Evolutionary conservation across 2,888 invertebrate species (phyloP).

Genomic region (Dynastes maya): DNA sequence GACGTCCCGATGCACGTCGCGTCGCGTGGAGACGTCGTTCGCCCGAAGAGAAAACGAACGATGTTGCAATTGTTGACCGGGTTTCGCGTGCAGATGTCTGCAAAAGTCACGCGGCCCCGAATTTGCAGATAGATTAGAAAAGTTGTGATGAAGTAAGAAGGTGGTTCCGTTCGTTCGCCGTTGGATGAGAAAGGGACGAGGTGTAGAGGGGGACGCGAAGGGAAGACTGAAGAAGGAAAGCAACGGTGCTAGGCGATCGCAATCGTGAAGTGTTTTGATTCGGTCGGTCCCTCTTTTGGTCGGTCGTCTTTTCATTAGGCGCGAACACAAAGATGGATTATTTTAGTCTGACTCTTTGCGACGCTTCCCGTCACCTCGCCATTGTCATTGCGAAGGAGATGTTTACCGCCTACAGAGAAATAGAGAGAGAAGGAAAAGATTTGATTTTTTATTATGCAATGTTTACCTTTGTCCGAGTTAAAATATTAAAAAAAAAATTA

Average conservation of each 20-base stretch:
- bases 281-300: slow-evolving; percentile 13
- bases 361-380: background rate
- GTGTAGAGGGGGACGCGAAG: slow-evolving; percentile 32
- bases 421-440: no score
- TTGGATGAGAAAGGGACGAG: background rate
- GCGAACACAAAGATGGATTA: slow-evolving; percentile 57
- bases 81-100: slow-evolving; percentile 56
- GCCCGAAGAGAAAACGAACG: slow-evolving; percentile 48
- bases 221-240: background rate
- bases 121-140: slow-evolving; percentile 60
- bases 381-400: no score
- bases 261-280: slow-evolving; percentile 52
- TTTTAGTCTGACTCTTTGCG: background rate
- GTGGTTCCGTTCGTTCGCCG: slow-evolving; percentile 53
- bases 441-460: no score
- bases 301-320: slow-evolving; percentile 58
- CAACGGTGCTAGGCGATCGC: background rate
- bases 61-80: slow-evolving; percentile 55
- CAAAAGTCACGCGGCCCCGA: slow-evolving; percentile 54
- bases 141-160: slow-evolving; percentile 56
- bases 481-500: no score
- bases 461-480: no score
- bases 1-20: background rate
- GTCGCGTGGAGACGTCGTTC: slow-evolving; percentile 35
- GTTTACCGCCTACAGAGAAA: no score